Percentiles rank a stretch among this genome's conserved stretches.
These are phyloP conservation scores for Oncorhynchus gorbuscha DNA, from an alignment of 2,113 vertebrate genomes.

Conservation along the genomic window DNA sequence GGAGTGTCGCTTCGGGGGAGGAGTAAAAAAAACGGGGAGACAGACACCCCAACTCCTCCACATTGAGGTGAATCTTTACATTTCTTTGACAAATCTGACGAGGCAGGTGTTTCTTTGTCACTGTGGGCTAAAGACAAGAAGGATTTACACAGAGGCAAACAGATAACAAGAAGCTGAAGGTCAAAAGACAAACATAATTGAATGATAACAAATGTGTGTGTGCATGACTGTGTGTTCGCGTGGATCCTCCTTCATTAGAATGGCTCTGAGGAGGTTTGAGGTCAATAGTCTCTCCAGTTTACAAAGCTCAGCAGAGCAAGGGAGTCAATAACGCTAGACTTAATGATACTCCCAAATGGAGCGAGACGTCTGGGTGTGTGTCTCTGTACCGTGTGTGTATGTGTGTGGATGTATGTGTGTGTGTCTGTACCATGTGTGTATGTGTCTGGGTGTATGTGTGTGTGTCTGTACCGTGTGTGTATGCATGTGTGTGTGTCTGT, in stretches of 20 bases:
- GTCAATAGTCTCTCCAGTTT: neutral
- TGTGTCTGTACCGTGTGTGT: neutral
- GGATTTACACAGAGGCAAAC: neutral
- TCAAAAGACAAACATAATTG: neutral
- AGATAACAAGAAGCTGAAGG: neutral
- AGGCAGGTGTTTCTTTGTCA: neutral
- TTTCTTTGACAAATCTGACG: neutral
- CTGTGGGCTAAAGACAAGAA: neutral
- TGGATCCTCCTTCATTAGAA: neutral
- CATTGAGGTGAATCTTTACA: neutral
- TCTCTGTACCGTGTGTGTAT: neutral
- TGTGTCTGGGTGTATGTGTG: neutral
- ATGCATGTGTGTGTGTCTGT: neutral
- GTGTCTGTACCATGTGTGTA: neutral
- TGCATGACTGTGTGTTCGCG: neutral
- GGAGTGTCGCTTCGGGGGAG: too few relatives aligned
- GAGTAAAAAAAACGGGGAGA: too few relatives aligned
- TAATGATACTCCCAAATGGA: slow-evolving; percentile 23
- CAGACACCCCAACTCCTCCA: too few relatives aligned
- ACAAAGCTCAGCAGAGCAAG: slow-evolving; percentile 13
- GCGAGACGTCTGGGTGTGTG: neutral
- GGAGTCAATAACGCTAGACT: slow-evolving; percentile 15
- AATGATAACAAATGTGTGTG: slow-evolving; percentile 11
- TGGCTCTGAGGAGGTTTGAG: too few relatives aligned
- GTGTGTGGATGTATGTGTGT: neutral